Conservation (phyloP, 2,888 invertebrate genomes). For the Melanchra persicariae region DNA sequence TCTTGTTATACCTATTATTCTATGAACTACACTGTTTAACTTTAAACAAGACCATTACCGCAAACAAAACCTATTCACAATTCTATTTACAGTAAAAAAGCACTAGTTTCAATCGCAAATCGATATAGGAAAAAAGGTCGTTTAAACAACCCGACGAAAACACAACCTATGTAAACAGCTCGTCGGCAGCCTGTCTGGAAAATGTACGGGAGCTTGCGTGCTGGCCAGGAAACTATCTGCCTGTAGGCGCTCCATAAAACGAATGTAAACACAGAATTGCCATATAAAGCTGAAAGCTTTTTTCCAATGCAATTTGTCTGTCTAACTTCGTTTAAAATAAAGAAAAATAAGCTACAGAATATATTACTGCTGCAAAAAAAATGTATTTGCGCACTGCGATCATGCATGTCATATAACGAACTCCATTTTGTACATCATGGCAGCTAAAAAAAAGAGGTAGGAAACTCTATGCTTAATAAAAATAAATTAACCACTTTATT, state of each 20-base stretch:
- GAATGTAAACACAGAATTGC: conserved; percentile 56
- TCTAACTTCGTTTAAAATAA: conserved; percentile 24
- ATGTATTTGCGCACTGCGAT: neutral
- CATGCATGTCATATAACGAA: neutral
- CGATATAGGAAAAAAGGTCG: conserved; percentile 41
- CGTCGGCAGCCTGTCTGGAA: conserved; percentile 60
- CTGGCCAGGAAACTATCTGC: conserved; percentile 32
- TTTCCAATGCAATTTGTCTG: conserved; percentile 49
- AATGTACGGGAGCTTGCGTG: conserved; percentile 62
- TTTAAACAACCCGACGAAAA: conserved; percentile 50
- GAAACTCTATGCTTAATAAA: neutral
- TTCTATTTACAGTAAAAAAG: conserved; percentile 6
- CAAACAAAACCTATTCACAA: conserved; percentile 1
- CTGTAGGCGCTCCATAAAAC: conserved; percentile 48
- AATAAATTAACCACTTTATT: neutral
- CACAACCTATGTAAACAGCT: conserved; percentile 59
- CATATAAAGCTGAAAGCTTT: conserved; percentile 53
- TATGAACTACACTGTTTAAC: neutral
- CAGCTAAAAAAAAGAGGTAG: neutral
- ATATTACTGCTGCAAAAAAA: conserved; percentile 1
- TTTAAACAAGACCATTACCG: conserved; percentile 5
- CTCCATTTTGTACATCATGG: neutral
- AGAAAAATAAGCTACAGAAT: conserved; percentile 1
- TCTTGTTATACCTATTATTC: neutral
- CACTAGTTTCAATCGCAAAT: conserved; percentile 34